These are phyloP conservation scores for Drosophila barbarae DNA, from an alignment of 2,888 invertebrate genomes.

Conservation along the genomic window DNA sequence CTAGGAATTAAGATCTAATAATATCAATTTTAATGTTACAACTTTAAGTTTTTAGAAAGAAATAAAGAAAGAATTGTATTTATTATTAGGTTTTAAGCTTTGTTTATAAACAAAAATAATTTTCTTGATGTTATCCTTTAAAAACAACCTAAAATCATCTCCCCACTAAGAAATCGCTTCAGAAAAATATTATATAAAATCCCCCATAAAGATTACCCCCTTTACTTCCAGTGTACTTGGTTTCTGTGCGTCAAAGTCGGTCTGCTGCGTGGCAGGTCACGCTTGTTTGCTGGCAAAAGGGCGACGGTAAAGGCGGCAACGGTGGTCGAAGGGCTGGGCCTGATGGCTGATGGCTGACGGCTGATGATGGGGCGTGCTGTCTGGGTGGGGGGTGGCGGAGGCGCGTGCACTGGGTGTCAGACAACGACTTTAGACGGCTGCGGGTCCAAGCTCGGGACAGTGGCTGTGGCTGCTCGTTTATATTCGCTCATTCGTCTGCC, in stretches of 20 bases:
- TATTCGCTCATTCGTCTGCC: slow-evolving; percentile 32
- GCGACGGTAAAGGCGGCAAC: not conserved
- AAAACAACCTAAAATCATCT: too few relatives aligned
- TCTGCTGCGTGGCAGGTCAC: slow-evolving; percentile 53
- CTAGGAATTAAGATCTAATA: too few relatives aligned
- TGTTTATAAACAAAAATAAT: too few relatives aligned
- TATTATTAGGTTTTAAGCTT: too few relatives aligned
- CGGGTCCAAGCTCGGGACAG: slow-evolving; percentile 34
- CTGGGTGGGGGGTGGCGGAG: slow-evolving; percentile 8
- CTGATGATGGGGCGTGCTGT: slow-evolving; percentile 17
- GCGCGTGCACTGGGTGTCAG: slow-evolving; percentile 33
- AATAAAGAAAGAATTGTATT: too few relatives aligned
- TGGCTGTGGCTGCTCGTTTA: slow-evolving; percentile 30
- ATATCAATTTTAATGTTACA: too few relatives aligned
- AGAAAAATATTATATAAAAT: not conserved
- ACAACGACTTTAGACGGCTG: slow-evolving; percentile 43
- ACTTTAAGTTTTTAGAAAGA: too few relatives aligned
- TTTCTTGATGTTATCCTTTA: too few relatives aligned
- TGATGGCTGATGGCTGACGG: slow-evolving; percentile 20
- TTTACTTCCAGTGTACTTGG: slow-evolving; percentile 9
- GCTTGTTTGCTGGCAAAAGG: slow-evolving; percentile 48
- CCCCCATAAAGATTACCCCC: not conserved
- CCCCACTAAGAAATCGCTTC: rapidly evolving
- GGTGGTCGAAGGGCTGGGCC: slow-evolving; percentile 3
- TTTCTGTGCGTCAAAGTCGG: slow-evolving; percentile 52